A percentile compares a stretch with the other conserved stretches of the same genome.
Evolutionary conservation across 2,113 vertebrate genomes (phyloP).

Genomic region (Rhadina sibilatrix): DNA sequence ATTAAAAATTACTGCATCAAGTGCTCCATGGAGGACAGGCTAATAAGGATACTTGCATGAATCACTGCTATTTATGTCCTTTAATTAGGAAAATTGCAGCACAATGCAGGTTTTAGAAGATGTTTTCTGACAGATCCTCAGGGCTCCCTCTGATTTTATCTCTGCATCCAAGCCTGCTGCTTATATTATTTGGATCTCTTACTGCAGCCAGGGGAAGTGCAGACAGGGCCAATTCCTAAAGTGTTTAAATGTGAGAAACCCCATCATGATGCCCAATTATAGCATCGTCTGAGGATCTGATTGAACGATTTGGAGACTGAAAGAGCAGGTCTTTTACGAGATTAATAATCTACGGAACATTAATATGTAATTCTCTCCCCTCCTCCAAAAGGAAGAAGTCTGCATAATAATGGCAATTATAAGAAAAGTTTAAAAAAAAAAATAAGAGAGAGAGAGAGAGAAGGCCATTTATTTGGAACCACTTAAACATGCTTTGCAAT

Average conservation of each 20-base stretch:
- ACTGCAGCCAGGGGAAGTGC: not conserved
- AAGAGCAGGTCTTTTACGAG: not conserved
- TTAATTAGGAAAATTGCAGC: constrained; percentile 11
- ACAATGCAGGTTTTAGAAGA: not conserved
- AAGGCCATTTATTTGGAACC: not conserved
- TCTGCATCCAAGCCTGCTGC: not conserved
- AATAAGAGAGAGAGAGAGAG: not conserved
- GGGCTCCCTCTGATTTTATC: not conserved
- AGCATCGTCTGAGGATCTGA: not conserved
- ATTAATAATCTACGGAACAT: constrained; percentile 2
- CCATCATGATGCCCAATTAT: not conserved
- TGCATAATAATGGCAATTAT: constrained; percentile 1
- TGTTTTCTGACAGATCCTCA: not conserved
- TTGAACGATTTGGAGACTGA: not conserved
- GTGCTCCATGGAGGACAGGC: fast-evolving
- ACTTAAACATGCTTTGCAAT: not conserved
- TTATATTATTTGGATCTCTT: not conserved
- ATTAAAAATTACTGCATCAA: not conserved
- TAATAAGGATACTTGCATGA: not conserved
- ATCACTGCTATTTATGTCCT: constrained; percentile 4
- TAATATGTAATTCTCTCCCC: not conserved
- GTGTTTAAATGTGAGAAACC: not conserved
- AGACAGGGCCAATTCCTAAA: not conserved
- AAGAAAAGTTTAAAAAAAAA: not conserved
- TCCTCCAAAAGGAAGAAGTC: not conserved